Conservation (phyloP, 1,140 invertebrate species). For the Limonius californicus region DNA sequence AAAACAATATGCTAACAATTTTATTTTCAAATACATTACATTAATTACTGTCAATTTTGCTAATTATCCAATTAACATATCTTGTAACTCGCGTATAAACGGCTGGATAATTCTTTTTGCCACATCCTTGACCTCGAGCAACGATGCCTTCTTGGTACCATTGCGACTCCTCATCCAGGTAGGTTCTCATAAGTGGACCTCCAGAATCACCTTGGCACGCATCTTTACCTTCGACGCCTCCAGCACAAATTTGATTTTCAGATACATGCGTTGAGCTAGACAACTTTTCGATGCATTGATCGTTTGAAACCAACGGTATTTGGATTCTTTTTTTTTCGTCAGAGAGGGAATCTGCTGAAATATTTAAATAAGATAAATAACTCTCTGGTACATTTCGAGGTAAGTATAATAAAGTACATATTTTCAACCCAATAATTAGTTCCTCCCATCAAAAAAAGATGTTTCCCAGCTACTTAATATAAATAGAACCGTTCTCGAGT, state of each 20-base stretch:
- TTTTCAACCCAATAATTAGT: too few species aligned
- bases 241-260: constrained; percentile 47
- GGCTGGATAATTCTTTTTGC: constrained; percentile 47
- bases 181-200: constrained; percentile 52
- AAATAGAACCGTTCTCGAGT: too few species aligned
- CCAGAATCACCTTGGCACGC: constrained; percentile 57
- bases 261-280: constrained; percentile 18
- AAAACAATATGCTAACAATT: too few species aligned
- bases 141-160: constrained; percentile 50
- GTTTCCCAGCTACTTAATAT: too few species aligned
- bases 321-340: constrained; percentile 28
- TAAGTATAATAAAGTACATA: too few species aligned
- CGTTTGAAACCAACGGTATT: constrained; percentile 1
- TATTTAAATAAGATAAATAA: too few species aligned
- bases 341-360: constrained; percentile 13
- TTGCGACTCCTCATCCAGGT: constrained; percentile 25
- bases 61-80: constrained; percentile 54
- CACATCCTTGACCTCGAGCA: constrained; percentile 55
- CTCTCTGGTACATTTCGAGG: too few species aligned
- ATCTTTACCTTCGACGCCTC: constrained; percentile 46
- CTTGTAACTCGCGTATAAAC: constrained; percentile 56
- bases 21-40: too few species aligned
- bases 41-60: too few species aligned
- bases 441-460: too few species aligned
- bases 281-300: constrained; percentile 15